Base-by-base conservation (phyloP, 2,888 invertebrate genomes). In the Hyles lineata region DNA sequence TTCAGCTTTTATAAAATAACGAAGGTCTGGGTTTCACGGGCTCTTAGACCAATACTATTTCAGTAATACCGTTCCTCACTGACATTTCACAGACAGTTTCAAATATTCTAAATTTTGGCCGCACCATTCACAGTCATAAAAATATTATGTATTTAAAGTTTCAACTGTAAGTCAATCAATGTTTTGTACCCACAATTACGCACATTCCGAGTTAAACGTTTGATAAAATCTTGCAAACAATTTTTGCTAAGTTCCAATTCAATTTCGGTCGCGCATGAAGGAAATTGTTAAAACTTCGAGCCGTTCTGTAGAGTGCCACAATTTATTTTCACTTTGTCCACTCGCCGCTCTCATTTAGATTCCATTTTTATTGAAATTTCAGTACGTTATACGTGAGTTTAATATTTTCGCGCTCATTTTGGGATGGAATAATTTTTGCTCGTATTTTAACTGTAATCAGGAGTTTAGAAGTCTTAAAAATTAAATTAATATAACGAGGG, bases 291-390 rank as follows among this genome's bases (percentile, higher is more conserved):
- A 72, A 74, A 76, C 73, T 73, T 76, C 71, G 8, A 70, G 70
- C 70, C n/a, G 73, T 50, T 75, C 70, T 74, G 72, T 72, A 69
- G 58, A 71, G 71, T 35, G 35, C 29, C 25, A 50, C 69, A 75
- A 75, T 72, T 75, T 71, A 70, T 75, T 75, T 75, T 75, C 72
- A 75, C 73, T 55, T 32, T 63, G 58, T 59, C 70, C 70, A 11
- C 17, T 62, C 61, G 61, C 63, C 19, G 70, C n/a, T 59, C 61
- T 71, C 73, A 72, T 75, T 73, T 50, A 73, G 63, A 62, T 69
- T 63, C 63, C 71, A 72, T 74, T 74, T 69, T 62, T 70, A 71
- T 67, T 67, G 23, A 50, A 67, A 67, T 67, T 67, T 67, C 67
- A 50, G 43, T 35, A 62, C 63, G 63, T 55, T n/a, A 15, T 43